These are phyloP conservation scores for Trachelus troglodyta DNA, from an alignment of 2,888 invertebrate species.

Conservation along the genomic window DNA sequence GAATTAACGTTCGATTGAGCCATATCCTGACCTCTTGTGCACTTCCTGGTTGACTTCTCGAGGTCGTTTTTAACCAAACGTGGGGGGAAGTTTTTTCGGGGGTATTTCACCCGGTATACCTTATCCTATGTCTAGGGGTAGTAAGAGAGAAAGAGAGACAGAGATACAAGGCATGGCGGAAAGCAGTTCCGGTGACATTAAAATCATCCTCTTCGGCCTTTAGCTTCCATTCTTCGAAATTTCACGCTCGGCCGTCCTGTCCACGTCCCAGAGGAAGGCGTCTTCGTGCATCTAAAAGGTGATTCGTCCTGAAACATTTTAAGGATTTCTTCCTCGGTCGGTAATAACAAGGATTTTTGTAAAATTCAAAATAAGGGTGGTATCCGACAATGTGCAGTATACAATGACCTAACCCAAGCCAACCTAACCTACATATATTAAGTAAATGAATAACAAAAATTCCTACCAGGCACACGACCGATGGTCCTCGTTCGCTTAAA, in stretches of 20 bases:
- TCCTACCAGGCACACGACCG: background rate
- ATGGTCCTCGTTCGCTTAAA: conserved; percentile 1
- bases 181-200: conserved; percentile 3
- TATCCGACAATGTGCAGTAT: background rate
- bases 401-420: background rate
- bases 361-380: background rate
- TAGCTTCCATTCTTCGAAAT: conserved; percentile 7
- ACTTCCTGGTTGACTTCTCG: background rate
- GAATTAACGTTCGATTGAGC: background rate
- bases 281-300: background rate
- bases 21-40: background rate
- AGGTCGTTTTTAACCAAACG: background rate
- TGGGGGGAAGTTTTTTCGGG: background rate
- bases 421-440: too few relatives aligned
- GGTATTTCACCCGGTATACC: background rate
- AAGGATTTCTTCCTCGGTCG: background rate
- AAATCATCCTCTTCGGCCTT: conserved; percentile 21
- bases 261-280: background rate
- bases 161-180: background rate
- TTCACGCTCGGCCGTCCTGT: conserved; percentile 23
- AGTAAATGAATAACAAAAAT: background rate
- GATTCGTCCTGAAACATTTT: background rate
- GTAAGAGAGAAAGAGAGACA: conserved; percentile 2
- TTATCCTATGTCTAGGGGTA: background rate
- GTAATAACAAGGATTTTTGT: background rate